Base-by-base conservation (phyloP, 1,140 invertebrate genomes). In the Chelonus insularis region DNA sequence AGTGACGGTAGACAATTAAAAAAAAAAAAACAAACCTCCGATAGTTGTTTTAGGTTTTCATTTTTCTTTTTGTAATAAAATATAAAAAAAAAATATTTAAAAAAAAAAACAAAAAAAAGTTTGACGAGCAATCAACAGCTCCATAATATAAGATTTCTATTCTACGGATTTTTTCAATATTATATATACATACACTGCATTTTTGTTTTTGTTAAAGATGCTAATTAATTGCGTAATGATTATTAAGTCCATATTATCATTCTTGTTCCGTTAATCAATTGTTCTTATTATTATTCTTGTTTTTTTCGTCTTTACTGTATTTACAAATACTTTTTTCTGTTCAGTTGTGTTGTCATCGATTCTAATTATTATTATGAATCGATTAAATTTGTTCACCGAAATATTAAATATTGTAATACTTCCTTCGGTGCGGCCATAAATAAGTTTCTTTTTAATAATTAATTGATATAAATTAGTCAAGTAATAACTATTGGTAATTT, bases 301-400 rank as follows among this genome's bases (percentile, higher is more conserved):
- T 59, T 23, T 55, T 16, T 55, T 51, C 20, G 5, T 1, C 14
- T 48, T n/a, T n/a, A n/a, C n/a, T n/a, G n/a, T n/a, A n/a, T n/a
- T n/a, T n/a, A n/a, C n/a, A n/a, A 29, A 29, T 64, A 54, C 50
- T 50, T 63, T 57, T 51, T 65, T 62, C 63, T 62, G 20, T 20
- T 54, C 50, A 41, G 14, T 57, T 58, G 34, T 57, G 56, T 47
- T 62, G 11, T 5, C 12, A 43, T 50, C n/a, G 39, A 12, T 60
- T 63, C 39, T 47, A 18, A 34, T 34, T 64, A 65, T 37, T 7
- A 18, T 18, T 5, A n/a, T n/a, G n/a, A n/a, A n/a, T n/a, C n/a
- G n/a, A n/a, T n/a, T n/a, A n/a, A n/a, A n/a, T n/a, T n/a, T n/a
- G n/a, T n/a, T n/a, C n/a, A n/a, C n/a, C n/a, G n/a, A n/a, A n/a